These are phyloP conservation scores for Rhyzopertha dominica DNA, from an alignment of 1,140 invertebrate species.

Conservation along the genomic window DNA sequence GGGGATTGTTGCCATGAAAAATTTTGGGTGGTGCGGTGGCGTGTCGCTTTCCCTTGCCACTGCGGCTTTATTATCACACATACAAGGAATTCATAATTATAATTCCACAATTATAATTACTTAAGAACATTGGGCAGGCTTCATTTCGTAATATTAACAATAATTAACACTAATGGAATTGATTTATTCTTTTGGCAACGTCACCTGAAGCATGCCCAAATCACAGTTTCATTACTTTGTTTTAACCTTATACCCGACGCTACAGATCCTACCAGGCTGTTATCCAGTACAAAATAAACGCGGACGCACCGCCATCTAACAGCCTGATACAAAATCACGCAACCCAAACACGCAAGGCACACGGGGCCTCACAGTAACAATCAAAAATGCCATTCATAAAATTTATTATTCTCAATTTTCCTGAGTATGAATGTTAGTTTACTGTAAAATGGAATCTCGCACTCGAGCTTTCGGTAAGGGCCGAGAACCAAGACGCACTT, in stretches of 20 bases:
- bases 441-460: too few relatives aligned
- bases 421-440: slow-evolving; percentile 35
- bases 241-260: too few relatives aligned
- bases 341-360: slow-evolving; percentile 41
- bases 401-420: slow-evolving; percentile 41
- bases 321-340: too few relatives aligned
- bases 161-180: slow-evolving; percentile 44
- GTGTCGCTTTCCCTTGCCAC: too few relatives aligned
- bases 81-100: slow-evolving; percentile 44
- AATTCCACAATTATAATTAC: slow-evolving; percentile 43
- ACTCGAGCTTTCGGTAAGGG: too few relatives aligned
- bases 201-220: slow-evolving; percentile 42
- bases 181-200: slow-evolving; percentile 41
- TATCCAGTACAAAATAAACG: too few relatives aligned
- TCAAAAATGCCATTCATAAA: slow-evolving; percentile 41
- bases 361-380: slow-evolving; percentile 39
- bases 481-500: too few relatives aligned
- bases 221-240: slow-evolving; percentile 40
- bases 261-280: too few relatives aligned
- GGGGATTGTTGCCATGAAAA: too few relatives aligned
- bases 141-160: slow-evolving; percentile 32
- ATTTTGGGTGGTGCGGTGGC: too few relatives aligned
- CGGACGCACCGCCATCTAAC: too few relatives aligned
- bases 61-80: slow-evolving; percentile 43
- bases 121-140: slow-evolving; percentile 44